Base-by-base conservation (phyloP, 2,797 vertebrate genomes). In the Xyrichtys novacula region DNA sequence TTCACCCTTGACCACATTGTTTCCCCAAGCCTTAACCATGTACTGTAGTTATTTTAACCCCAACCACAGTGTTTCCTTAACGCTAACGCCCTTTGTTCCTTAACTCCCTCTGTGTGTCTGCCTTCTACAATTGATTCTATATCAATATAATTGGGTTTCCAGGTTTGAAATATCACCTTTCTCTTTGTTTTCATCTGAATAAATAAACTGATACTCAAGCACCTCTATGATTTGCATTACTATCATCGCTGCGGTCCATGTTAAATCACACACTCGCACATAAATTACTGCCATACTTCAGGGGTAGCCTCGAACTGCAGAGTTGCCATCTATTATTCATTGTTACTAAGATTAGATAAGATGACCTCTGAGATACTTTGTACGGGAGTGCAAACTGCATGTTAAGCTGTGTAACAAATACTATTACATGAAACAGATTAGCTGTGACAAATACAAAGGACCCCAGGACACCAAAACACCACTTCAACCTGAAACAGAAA, bases 391-490 rank as follows among this genome's bases (percentile, higher is more conserved):
- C 34, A 72, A 67, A 56, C 36, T 39, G 63, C 55, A 40, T 74
- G 65, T 76, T 74, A 62, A 69, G 56, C 56, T 66, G 66, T 48
- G 65, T 48, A 76, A 66, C 62, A 65, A 72, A 78, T 54, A 16
- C 40, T 62, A 63, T 74, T 43, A 71, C 34, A 62, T 47, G 65
- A 74, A 62, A 54, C 54, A 58, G 60, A 76, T 64, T 49, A 67
- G 61, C 55, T 39, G 42, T 66, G 70, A 77, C 53, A 63, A 74
- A 78, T 29, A 67, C 25, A 53, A 44, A 59, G 25, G 25, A 63
- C 75, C 70, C 44, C 65, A 39, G 68, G 78, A 81, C 48, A 70
- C 57, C 65, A n/a, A 79, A 78, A 70, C 58, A 54, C 34, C 34
- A 34, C 59, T 43, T 67, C 52, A 60, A 23, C 10, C 2, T 50